Base-by-base conservation (phyloP, 2,797 vertebrate genomes). In the Champsocephalus gunnari region DNA sequence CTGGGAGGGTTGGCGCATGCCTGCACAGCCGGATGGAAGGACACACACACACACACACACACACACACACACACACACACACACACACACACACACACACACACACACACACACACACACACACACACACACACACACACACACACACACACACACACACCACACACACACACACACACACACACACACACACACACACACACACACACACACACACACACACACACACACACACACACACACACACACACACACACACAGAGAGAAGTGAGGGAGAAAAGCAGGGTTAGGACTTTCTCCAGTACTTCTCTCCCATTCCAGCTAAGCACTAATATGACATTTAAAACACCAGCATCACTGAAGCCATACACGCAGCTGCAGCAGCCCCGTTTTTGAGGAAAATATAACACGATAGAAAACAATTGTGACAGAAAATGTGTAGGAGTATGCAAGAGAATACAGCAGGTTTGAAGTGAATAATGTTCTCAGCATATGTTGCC, bases 1-100 rank as follows among this genome's bases (percentile, higher is more conserved):
- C 93, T 96, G 95, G 87, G 95, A 95, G 83, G 95, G 90, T 92
- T 96, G 95, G 85, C 95, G 95, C 91, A 95, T 94, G 83, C 95
- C 95, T 96, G 91, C 88, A 80, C 85, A 76, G 71, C 73, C 13
- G 48, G 48, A 83, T 79, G 73, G 79, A 9, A 58, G 70, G 65
- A 83, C 63, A 81, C 62, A 69, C 55, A 64, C 62, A 81, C 19
- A 65, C 70, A 73, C 32, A 61, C 59, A 69, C 54, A 78, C 43
- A 76, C 49, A 80, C 71, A 82, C 63, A 59, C 55, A 84, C 73
- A 76, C 73, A 83, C 61, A 80, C 65, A 88, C 63, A 88, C 57
- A 60, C 54, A 79, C 47, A 70, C 71, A 24, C 24, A 24, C 3
- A 24, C 24, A 24, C 24, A 24, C n/a, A n/a, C n/a, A n/a, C n/a